Evolutionary conservation across 1,140 invertebrate genomes (phyloP).

Genomic region (Hormaphis cornu): DNA sequence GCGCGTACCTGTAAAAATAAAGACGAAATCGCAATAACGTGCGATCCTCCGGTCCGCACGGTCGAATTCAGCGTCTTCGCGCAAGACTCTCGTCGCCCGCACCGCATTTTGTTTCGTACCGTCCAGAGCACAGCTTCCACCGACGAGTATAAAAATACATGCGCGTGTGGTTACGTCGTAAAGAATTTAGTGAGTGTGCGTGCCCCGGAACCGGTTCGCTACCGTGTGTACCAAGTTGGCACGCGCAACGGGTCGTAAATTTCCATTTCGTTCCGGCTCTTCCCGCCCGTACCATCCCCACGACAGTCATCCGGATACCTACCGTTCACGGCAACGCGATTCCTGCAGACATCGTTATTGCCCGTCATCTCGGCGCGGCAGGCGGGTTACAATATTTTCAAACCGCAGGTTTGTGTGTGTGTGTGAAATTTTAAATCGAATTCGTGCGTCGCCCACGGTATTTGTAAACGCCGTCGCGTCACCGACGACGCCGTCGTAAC

Average conservation of each 20-base stretch:
- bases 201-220: slow-evolving; percentile 13
- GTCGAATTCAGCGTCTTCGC: no score
- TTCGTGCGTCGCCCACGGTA: not conserved
- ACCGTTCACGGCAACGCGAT: not conserved
- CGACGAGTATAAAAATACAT: no score
- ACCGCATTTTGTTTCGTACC: no score
- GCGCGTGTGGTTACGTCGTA: no score
- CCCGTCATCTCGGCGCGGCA: not conserved
- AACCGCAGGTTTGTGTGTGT: not conserved
- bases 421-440: not conserved
- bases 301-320: no score
- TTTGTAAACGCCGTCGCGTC: not conserved
- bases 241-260: slow-evolving; percentile 30
- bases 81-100: no score
- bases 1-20: no score
- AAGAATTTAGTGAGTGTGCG: slow-evolving; percentile 4
- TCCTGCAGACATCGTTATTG: not conserved
- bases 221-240: slow-evolving; percentile 30
- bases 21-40: no score
- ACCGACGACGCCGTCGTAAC: no score
- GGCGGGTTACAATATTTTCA: slow-evolving; percentile 3
- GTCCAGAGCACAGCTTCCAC: no score
- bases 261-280: not conserved
- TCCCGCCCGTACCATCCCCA: not conserved
- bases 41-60: no score